phyloP scores from a whole-genome alignment of 2,113 vertebrate species.

The Echinops telfairi region DNA sequence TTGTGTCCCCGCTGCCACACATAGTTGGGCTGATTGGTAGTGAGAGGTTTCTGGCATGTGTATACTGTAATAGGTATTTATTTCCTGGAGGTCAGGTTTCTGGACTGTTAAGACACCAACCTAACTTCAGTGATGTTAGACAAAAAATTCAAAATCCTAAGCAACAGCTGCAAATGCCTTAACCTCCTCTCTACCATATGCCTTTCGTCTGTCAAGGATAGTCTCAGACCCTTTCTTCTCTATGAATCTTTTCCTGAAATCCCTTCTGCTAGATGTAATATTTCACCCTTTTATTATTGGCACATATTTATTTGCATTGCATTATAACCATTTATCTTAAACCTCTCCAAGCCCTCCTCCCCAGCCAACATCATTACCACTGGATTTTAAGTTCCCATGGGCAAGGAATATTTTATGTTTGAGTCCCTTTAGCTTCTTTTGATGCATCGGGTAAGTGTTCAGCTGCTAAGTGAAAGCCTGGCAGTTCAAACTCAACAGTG shows the following conservation, averaged over 20 bases:
- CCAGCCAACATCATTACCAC: background rate
- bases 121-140: constrained; percentile 21
- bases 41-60: constrained; percentile 15
- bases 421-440: constrained; percentile 39
- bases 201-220: background rate
- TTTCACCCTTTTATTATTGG: background rate
- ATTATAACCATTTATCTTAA: constrained; percentile 36
- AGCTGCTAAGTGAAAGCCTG: background rate
- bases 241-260: constrained; percentile 11
- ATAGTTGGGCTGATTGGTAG: background rate
- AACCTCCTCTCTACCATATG: background rate
- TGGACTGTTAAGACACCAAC: background rate
- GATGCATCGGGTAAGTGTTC: background rate
- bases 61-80: constrained; percentile 41
- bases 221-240: background rate
- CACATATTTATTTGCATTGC: no score
- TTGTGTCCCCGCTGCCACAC: no score
- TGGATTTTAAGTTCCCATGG: constrained; percentile 31
- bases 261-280: constrained; percentile 3
- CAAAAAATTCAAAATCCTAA: background rate
- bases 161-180: background rate
- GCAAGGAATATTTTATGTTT: constrained; percentile 39
- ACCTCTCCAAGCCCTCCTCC: background rate
- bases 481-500: no score
- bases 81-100: constrained; percentile 33